These are phyloP conservation scores for Oscheius sp. DNA, from an alignment of 2,888 invertebrate species.

Conservation along the genomic window DNA sequence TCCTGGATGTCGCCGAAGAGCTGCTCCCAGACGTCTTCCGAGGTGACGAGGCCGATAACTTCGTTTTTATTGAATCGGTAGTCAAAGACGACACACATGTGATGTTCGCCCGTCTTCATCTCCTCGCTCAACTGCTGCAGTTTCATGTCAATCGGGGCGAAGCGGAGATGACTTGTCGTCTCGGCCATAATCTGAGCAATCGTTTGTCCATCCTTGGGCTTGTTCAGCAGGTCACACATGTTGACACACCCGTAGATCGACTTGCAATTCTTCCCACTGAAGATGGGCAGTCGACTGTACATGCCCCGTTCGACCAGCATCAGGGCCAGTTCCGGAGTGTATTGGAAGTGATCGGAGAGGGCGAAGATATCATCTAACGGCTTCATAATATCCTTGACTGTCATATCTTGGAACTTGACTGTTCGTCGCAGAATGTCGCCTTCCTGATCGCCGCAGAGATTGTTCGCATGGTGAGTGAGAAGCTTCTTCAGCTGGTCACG, in stretches of 20 bases:
- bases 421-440: slow-evolving; percentile 11
- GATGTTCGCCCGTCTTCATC: slow-evolving; percentile 24
- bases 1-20: slow-evolving; percentile 30
- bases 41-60: slow-evolving; percentile 21
- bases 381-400: slow-evolving; percentile 12
- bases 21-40: slow-evolving; percentile 33
- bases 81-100: slow-evolving; percentile 27
- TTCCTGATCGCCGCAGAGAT: slow-evolving; percentile 9
- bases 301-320: slow-evolving; percentile 16
- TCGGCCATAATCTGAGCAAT: slow-evolving; percentile 13
- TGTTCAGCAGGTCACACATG: slow-evolving; percentile 14
- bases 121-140: slow-evolving; percentile 21
- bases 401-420: slow-evolving; percentile 25
- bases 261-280: slow-evolving; percentile 1
- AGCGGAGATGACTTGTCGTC: slow-evolving; percentile 8
- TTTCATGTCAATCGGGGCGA: slow-evolving; percentile 13
- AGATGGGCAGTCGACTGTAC: slow-evolving; percentile 29
- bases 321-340: slow-evolving; percentile 12
- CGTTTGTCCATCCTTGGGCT: slow-evolving; percentile 4
- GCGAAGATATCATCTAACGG: slow-evolving; percentile 15
- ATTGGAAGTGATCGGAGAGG: slow-evolving; percentile 1
- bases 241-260: slow-evolving; percentile 18
- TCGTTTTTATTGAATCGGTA: slow-evolving; percentile 21
- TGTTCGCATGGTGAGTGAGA: slow-evolving; percentile 13
- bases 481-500: slow-evolving; percentile 15